These are phyloP conservation scores for Mayetiola destructor DNA, from an alignment of 2,888 invertebrate species.

Conservation along the genomic window DNA sequence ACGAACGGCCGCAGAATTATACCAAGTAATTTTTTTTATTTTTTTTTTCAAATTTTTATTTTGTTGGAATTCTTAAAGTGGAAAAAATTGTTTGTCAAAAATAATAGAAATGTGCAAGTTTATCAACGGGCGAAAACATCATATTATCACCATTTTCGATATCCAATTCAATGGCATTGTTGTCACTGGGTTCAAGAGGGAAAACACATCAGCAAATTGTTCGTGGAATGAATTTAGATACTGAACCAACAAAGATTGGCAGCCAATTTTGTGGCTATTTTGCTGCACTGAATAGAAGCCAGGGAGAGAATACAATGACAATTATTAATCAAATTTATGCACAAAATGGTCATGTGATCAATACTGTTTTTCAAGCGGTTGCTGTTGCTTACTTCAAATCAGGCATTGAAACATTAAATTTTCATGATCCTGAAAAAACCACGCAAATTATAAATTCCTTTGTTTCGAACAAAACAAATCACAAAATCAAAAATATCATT, in stretches of 20 bases:
- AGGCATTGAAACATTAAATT: constrained; percentile 47
- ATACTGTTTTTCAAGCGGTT: constrained; percentile 40
- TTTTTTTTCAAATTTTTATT: no score
- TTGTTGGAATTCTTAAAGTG: no score
- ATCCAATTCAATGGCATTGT: constrained; percentile 53
- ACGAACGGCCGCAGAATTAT: no score
- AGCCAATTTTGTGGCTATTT: constrained; percentile 24
- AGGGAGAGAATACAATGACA: constrained; percentile 27
- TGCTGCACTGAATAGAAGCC: constrained; percentile 19
- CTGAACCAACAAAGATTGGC: constrained; percentile 24
- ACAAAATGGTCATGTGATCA: constrained; percentile 40
- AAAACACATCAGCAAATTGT: constrained; percentile 45
- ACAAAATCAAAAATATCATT: constrained; percentile 67
- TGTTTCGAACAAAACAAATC: constrained; percentile 64
- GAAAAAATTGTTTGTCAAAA: no score
- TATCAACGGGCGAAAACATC: no score
- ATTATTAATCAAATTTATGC: constrained; percentile 62
- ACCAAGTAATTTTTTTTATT: no score
- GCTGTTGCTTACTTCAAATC: constrained; percentile 49
- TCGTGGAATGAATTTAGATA: constrained; percentile 40
- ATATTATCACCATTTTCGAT: constrained; percentile 61
- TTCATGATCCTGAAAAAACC: constrained; percentile 37
- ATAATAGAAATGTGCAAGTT: no score
- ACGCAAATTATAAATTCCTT: constrained; percentile 58
- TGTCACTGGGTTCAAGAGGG: constrained; percentile 56